Base-by-base conservation (phyloP, 2,888 invertebrate species). In the Callosobruchus maculatus region DNA sequence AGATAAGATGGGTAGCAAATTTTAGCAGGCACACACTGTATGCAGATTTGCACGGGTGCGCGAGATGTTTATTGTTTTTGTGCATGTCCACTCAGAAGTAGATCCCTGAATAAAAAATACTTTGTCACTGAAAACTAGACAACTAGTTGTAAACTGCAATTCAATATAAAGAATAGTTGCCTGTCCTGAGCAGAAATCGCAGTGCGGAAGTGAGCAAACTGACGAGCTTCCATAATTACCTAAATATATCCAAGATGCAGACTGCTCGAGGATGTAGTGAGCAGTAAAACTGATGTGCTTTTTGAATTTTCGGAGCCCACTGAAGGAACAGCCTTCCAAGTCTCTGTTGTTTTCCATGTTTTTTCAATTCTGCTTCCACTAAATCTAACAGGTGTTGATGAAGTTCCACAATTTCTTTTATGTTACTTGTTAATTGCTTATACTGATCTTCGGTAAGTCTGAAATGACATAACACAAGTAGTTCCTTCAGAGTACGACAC, bases 241-340 rank as follows among this genome's bases (percentile, higher is more conserved):
- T 96, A 86, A 95, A 95, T 86, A 95, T 95, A 86, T 97, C 97
- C 81, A 99, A 90, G 81, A 98, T 93, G 84, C 95, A 95, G 70
- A 97, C 97, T 78, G 98, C 98, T 87, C 93, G 92, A 0, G 99
- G 99, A 90, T 99, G 99, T 79, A 96, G 93, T 74, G 93, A 92
- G 88, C 98, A 98, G 87, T 99, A 99, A 20, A 90, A 89, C 83
- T 94, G 93, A 86, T 98, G 97, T 18, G 97, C 93, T 78, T 90
- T 88, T 88, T 97, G 97, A 80, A 96, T 91, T 83, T 91, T 90
- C 21, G 95, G 92, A 3, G 96, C 95, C 88, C 93, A 92, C 75
- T 93, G 93, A 75, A 99, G 88, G 86, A 99, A 98, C 18, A 97
- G 89, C 80, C 95, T 96, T 0, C 99, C 99, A 21, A 97, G 94